Conservation (phyloP, 2,113 vertebrate genomes). For the Pygoscelis antarcticus region DNA sequence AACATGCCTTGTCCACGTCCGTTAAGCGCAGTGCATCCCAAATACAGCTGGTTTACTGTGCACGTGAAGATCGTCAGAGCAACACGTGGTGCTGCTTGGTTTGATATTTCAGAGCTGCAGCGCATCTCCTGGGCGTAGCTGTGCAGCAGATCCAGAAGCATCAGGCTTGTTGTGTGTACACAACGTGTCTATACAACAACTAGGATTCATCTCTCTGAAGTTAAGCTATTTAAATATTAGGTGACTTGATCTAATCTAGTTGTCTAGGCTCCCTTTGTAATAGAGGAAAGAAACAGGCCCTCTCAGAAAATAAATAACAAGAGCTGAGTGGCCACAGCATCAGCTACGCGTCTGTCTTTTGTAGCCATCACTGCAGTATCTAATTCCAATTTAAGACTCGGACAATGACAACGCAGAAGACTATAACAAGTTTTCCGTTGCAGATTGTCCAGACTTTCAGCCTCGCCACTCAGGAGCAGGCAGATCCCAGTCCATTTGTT, state of each 20-base stretch:
- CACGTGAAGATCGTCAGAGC: not conserved
- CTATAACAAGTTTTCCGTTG: not conserved
- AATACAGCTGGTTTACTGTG: not conserved
- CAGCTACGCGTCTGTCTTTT: not conserved
- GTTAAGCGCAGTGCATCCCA: not conserved
- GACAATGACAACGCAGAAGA: not conserved
- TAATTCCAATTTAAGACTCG: not conserved
- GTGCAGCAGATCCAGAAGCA: not conserved
- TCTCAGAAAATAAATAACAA: not conserved
- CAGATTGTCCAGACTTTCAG: not conserved
- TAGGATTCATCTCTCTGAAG: not conserved
- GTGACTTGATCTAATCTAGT: not conserved
- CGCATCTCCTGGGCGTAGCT: not conserved
- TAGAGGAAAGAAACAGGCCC: not conserved
- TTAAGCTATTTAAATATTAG: not conserved
- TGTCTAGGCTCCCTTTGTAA: not conserved
- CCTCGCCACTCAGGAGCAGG: not conserved
- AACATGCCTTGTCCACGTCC: not conserved
- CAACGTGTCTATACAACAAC: not conserved
- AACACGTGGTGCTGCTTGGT: not conserved
- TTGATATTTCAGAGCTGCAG: not conserved
- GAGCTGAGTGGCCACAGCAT: not conserved
- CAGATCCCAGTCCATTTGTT: not conserved
- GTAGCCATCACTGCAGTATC: not conserved
- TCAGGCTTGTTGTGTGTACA: not conserved